phyloP scores from a whole-genome alignment of 2,888 invertebrate genomes.

The Heliconius ethilla region DNA sequence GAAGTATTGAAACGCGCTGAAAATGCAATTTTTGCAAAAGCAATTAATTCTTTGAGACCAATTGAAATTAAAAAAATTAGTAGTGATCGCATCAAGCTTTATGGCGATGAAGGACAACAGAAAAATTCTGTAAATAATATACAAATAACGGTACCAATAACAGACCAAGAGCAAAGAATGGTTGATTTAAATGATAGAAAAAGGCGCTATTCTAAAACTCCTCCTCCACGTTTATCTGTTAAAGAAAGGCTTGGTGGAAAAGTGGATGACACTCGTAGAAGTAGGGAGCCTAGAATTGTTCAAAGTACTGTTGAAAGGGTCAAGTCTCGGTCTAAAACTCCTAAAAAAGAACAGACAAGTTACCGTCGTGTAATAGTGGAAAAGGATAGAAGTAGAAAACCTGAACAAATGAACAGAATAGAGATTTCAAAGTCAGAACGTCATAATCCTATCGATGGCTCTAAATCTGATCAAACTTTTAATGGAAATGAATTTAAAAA shows the following conservation, averaged over 20 bases:
- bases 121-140: conserved; percentile 73
- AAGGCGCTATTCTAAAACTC: conserved; percentile 72
- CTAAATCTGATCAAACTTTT: conserved; percentile 57
- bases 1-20: conserved; percentile 95
- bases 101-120: conserved; percentile 76
- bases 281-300: conserved; percentile 78
- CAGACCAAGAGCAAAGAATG: conserved; percentile 71
- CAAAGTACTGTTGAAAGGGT: conserved; percentile 81
- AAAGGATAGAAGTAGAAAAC: conserved; percentile 69
- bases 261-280: conserved; percentile 82
- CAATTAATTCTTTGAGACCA: conserved; percentile 89
- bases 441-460: conserved; percentile 55
- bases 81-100: conserved; percentile 85
- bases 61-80: conserved; percentile 89
- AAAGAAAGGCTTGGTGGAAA: conserved; percentile 91
- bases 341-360: conserved; percentile 68
- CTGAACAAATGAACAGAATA: conserved; percentile 56
- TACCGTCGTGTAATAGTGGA: conserved; percentile 80
- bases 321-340: conserved; percentile 79
- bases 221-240: conserved; percentile 86
- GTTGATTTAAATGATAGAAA: conserved; percentile 76
- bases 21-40: conserved; percentile 95
- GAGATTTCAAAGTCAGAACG: conserved; percentile 62
- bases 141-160: conserved; percentile 80
- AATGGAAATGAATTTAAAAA: conserved; percentile 56